Evolutionary conservation across 2,113 vertebrate species (phyloP), one percentile per base, ranked within the genome.

Genomic region (Planiliza haematocheilus): DNA sequence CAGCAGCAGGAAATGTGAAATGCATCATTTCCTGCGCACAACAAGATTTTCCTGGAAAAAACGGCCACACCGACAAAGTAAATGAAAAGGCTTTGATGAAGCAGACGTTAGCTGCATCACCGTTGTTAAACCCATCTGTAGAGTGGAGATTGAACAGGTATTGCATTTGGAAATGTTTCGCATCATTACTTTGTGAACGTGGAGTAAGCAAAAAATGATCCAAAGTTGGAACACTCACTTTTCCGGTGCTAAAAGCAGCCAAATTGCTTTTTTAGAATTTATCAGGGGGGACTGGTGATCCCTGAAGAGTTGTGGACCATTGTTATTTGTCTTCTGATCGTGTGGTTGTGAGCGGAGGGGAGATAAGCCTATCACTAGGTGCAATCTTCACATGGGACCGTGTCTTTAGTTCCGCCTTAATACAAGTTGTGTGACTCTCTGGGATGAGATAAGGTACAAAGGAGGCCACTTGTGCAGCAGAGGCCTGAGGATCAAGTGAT

Each of bases 391-490:
- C 76, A 68, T 65, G 80, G 57, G 60, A 68, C 53, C 2, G 4
- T 46, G 66, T 78, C 75, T 83, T 88, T 81, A 66, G 84, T 87
- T 91, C 67, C 48, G 4, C 71, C 77, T 91, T 74, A 90, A 90
- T 72, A 87, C 50, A 84, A 89, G 58, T 83, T 79, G 87, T 88
- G 87, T 87, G 84, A 87, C 82, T 77, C 45, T 49, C 63, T 69
- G 7, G 75, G 71, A 84, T 84, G 49, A 87, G 81, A 89, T 83
- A 73, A 88, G 74, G 81, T 46, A 90, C 62, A 89, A 91, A 90
- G 80, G 70, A 67, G 85, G 87, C 64, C 70, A 74, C 73, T 87
- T 88, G 83, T 89, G 65, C 71, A 56, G 50, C 68, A 73, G 52
- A 67, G 79, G 79, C 63, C 69, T 43, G 65, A 66, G 38, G 73